Base-by-base conservation (phyloP, 2,888 invertebrate genomes). In the Oscheius myriophilus region DNA sequence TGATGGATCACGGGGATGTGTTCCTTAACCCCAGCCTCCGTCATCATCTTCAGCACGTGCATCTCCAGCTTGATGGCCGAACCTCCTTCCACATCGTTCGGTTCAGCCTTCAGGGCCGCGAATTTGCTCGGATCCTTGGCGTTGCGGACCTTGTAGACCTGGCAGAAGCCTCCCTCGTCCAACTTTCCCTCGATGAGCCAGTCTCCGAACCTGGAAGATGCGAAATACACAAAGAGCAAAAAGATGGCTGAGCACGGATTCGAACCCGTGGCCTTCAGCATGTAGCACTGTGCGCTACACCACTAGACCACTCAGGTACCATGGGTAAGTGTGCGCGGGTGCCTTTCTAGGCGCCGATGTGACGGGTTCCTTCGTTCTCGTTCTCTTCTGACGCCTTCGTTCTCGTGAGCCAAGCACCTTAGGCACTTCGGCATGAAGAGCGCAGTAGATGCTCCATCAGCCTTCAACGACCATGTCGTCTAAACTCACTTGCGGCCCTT, bases 141-240 rank as follows among this genome's bases (percentile, higher is more conserved):
- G 25, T 63, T 53, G 21, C 45, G 23, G 16, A 67, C 75, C 53
- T 69, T 46, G 66, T 73, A 73, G 6, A 82, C 83, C 55, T 73
- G 73, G n/a, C 83, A 82, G 54, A 82, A 83, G 12, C 83, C 83
- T 51, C 83, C 83, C 63, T 82, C 83, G 62, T 80, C 82, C 51
- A 83, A 57, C 39, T 76, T 72, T 9, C 46, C 25, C 1, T 67
- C 67, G 46, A 81, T 69, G 25, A 18, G 51, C 82, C 82, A 83
- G n/a, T 75, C 72, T 21, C 79, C 80, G 61, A 81, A 76, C 53
- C 72, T 76, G 39, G 21, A 25, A 25, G 16, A 54, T 6, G 2
- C 11, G 21, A n/a, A 46, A 43, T 43, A 43, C 11, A 14, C 43
- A 14, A 14, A 14, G 11, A 43, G 43, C 11, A 43, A 43, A 43